Percentiles rank a stretch among this genome's conserved stretches.
Evolutionary conservation across 2,888 invertebrate genomes (phyloP).

Genomic region (Andrena hattorfiana): DNA sequence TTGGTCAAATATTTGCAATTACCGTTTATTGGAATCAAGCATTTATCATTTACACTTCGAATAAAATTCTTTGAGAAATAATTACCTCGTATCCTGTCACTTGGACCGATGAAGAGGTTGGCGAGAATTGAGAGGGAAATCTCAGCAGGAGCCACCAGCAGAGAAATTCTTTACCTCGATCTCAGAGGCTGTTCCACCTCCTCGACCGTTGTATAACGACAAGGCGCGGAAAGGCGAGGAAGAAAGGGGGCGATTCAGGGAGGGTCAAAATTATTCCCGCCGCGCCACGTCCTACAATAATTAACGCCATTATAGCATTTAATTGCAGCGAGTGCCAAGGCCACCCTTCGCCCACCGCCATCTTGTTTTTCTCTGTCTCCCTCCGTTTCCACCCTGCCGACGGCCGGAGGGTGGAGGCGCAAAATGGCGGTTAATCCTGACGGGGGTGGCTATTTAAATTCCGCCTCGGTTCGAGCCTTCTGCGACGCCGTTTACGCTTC

Average conservation of each 20-base stretch:
- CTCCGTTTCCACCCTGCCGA: slow-evolving; percentile 50
- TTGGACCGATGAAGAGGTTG: not conserved
- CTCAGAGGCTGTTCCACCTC: not conserved
- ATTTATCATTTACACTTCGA: not conserved
- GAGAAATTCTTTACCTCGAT: not conserved
- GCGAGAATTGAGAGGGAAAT: not conserved
- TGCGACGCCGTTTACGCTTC: slow-evolving; percentile 40
- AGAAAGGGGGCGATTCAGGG: slow-evolving; percentile 47
- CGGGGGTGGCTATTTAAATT: slow-evolving; percentile 63
- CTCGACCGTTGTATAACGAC: not conserved
- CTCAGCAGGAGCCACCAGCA: not conserved
- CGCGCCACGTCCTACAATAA: slow-evolving; percentile 73
- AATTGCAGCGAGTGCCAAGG: slow-evolving; percentile 76
- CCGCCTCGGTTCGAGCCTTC: slow-evolving; percentile 55
- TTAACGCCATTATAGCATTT: slow-evolving; percentile 80
- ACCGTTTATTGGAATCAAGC: not conserved
- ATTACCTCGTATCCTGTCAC: not conserved
- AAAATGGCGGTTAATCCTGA: slow-evolving; percentile 73
- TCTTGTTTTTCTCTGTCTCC: slow-evolving; percentile 75
- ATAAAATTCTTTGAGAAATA: not conserved
- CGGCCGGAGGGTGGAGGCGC: slow-evolving; percentile 61
- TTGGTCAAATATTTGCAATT: too few species aligned
- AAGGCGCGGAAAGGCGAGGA: slow-evolving; percentile 23
- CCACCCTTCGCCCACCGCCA: slow-evolving; percentile 72
- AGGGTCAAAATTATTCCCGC: slow-evolving; percentile 72